phyloP scores from a whole-genome alignment of 2,888 invertebrate genomes.

The Tetramorium bicarinatum region DNA sequence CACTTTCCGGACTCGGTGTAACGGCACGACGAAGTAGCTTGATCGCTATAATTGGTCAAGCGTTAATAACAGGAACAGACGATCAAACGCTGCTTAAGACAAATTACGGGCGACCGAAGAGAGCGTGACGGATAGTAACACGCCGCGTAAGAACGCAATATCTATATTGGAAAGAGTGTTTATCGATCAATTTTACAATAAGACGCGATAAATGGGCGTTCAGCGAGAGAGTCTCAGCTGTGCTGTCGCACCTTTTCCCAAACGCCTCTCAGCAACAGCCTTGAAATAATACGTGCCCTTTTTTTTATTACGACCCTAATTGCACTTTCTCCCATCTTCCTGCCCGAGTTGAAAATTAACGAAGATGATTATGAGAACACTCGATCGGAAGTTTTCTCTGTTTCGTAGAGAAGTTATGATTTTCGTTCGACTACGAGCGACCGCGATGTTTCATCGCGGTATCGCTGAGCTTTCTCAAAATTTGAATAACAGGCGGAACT shows the following conservation, averaged over 20 bases:
- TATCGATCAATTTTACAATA: constrained; percentile 11
- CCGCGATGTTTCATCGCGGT: not conserved
- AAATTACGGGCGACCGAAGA: constrained; percentile 24
- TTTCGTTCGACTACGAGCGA: not conserved
- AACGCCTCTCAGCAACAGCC: not conserved
- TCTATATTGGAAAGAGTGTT: constrained; percentile 25
- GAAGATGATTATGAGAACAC: not conserved
- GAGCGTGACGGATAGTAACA: constrained; percentile 14
- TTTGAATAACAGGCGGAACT: not conserved
- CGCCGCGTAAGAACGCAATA: constrained; percentile 8
- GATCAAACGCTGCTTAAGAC: constrained; percentile 13
- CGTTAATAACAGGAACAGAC: constrained; percentile 32
- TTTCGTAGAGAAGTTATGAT: not conserved
- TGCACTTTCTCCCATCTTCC: constrained; percentile 12
- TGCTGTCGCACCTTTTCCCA: not conserved
- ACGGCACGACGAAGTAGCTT: constrained; percentile 1
- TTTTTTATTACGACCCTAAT: not conserved
- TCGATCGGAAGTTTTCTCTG: not conserved
- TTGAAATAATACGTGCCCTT: not conserved
- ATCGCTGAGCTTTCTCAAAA: constrained; percentile 8
- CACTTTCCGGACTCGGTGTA: constrained; percentile 33
- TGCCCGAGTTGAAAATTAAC: constrained; percentile 19
- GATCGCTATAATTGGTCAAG: constrained; percentile 47
- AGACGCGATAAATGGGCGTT: constrained; percentile 6
- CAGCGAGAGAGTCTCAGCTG: not conserved